These are phyloP conservation scores for Nesidiocoris tenuis DNA, from an alignment of 2,888 invertebrate species.

Conservation along the genomic window DNA sequence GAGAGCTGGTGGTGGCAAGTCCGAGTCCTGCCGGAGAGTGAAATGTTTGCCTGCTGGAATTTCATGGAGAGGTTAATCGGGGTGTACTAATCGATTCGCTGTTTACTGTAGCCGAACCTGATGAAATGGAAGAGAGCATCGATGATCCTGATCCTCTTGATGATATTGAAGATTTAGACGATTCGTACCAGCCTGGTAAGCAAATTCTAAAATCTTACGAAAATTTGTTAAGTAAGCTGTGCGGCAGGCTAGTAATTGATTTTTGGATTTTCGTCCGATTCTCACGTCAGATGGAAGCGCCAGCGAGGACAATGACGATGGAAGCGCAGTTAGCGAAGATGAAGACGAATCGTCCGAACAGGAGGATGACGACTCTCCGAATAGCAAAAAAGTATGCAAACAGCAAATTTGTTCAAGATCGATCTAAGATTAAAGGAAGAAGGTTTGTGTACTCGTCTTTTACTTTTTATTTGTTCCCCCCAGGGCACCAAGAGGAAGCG, in stretches of 20 bases:
- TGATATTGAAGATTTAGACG: slow-evolving; percentile 23
- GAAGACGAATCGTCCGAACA: neutral
- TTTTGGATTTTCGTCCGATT: no score
- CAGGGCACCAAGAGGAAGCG: slow-evolving; percentile 27
- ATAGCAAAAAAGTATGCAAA: neutral
- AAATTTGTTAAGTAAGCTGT: no score
- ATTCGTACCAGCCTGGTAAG: slow-evolving; percentile 26
- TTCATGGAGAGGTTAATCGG: no score
- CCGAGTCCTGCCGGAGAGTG: no score
- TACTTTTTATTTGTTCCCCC: no score
- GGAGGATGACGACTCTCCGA: slow-evolving; percentile 9
- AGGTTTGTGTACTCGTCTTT: neutral
- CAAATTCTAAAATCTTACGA: no score
- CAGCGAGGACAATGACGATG: slow-evolving; percentile 18
- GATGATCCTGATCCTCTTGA: slow-evolving; percentile 23
- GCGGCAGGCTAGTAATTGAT: no score
- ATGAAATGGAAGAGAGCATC: slow-evolving; percentile 4
- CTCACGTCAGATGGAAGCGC: slow-evolving; percentile 3
- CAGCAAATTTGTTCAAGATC: no score
- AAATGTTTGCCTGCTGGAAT: no score
- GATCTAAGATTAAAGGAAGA: no score
- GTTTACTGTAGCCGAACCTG: neutral
- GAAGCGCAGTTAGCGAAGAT: neutral
- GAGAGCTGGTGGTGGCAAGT: no score
- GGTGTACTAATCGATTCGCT: neutral